phyloP scores from a whole-genome alignment of 2,113 vertebrate genomes.

The Sus scrofa region DNA sequence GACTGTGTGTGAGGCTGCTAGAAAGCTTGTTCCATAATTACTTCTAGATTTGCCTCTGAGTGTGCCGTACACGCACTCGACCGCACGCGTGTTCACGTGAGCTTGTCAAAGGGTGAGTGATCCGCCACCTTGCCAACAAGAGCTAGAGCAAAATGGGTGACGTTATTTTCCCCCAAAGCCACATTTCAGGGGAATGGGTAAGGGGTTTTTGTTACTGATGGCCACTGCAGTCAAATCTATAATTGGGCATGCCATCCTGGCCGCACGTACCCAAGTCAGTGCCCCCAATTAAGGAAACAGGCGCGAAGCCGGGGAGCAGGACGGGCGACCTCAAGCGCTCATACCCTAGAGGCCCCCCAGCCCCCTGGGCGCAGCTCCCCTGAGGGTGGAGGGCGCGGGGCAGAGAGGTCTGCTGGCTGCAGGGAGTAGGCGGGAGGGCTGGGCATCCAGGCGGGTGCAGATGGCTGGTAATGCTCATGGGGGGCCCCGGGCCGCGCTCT shows the following conservation, averaged over 20 bases:
- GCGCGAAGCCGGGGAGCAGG: background rate
- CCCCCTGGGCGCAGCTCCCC: background rate
- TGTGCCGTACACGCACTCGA: background rate
- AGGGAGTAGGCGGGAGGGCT: background rate
- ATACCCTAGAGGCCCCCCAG: rapidly evolving
- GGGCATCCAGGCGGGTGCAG: background rate
- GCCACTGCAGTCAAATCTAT: background rate
- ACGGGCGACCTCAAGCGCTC: rapidly evolving
- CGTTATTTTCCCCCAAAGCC: background rate
- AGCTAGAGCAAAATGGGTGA: background rate
- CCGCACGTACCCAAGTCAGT: background rate
- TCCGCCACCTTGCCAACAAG: rapidly evolving
- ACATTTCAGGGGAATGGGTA: background rate
- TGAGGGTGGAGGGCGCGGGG: background rate
- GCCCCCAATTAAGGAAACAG: background rate
- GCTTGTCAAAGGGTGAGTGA: background rate
- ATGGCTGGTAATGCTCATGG: rapidly evolving
- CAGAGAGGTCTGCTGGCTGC: background rate
- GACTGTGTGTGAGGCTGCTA: background rate
- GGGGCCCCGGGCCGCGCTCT: background rate
- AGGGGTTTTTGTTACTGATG: background rate
- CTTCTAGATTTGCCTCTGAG: background rate
- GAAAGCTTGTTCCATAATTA: slow-evolving; percentile 36
- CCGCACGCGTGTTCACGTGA: background rate
- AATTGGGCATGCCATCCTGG: background rate